These are phyloP conservation scores for Apostichopus parvimensis DNA, from an alignment of 35 echinoderm and acorn worm genomes.

Conservation along the genomic window DNA sequence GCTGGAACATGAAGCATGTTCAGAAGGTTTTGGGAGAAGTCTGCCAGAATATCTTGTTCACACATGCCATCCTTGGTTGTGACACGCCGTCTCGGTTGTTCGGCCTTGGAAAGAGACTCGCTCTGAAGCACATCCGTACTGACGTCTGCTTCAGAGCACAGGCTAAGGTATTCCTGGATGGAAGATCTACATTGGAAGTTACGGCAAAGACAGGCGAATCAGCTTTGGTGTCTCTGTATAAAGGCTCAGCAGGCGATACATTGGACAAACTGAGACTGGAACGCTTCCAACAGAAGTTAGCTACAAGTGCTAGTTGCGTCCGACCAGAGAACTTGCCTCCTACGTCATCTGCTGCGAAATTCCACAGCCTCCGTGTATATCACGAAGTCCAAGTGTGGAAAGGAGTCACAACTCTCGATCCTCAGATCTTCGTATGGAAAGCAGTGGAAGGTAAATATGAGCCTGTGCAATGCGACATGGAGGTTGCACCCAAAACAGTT, in stretches of 20 bases:
- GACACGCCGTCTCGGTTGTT: conserved; percentile 4
- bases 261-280: conserved; percentile 41
- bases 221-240: conserved; percentile 45
- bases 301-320: conserved; percentile 26
- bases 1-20: not conserved
- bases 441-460: not conserved
- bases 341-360: conserved; percentile 51
- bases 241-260: conserved; percentile 36
- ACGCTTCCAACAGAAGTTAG: conserved; percentile 34
- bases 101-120: not conserved
- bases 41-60: not conserved
- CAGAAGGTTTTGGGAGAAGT: conserved; percentile 46
- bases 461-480: conserved; percentile 34
- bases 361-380: conserved; percentile 45
- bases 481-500: conserved; percentile 35
- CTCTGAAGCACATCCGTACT: conserved; percentile 5
- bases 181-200: conserved; percentile 28
- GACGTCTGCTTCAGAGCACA: conserved; percentile 9
- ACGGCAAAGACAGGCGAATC: conserved; percentile 42
- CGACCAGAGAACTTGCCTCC: conserved; percentile 23
- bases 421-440: conserved; percentile 48
- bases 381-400: conserved; percentile 46
- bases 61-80: conserved; percentile 33
- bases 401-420: conserved; percentile 26
- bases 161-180: conserved; percentile 30